These are phyloP conservation scores for Platycheirus albimanus DNA, from an alignment of 2,888 invertebrate genomes.

Conservation along the genomic window DNA sequence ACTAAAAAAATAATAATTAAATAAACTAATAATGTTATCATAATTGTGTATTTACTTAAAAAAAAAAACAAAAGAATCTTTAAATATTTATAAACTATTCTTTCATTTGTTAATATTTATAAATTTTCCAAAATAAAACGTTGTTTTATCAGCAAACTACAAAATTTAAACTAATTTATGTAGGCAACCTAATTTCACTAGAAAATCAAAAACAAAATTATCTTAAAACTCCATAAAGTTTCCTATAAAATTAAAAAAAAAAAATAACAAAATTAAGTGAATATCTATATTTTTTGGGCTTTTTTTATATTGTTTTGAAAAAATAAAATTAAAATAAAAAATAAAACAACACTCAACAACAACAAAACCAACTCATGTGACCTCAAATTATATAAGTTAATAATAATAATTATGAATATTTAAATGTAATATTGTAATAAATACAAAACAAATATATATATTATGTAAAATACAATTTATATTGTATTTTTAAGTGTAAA, in stretches of 20 bases:
- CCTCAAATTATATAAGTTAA: constrained; percentile 83
- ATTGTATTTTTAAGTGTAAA: constrained; percentile 76
- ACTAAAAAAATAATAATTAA: constrained; percentile 1
- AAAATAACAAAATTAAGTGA: background rate
- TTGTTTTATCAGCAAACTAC: constrained; percentile 62
- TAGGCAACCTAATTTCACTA: constrained; percentile 51
- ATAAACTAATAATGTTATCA: constrained; percentile 55
- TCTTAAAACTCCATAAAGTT: constrained; percentile 51
- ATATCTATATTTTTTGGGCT: constrained; percentile 35
- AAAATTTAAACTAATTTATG: constrained; percentile 44
- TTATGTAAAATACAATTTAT: constrained; percentile 68
- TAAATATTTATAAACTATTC: constrained; percentile 62
- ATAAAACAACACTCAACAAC: constrained; percentile 79
- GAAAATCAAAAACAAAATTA: constrained; percentile 51
- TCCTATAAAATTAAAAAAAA: constrained; percentile 42
- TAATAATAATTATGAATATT: constrained; percentile 74
- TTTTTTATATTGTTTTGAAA: constrained; percentile 17
- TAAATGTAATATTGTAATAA: constrained; percentile 75
- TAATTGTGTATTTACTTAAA: constrained; percentile 64
- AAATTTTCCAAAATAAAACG: constrained; percentile 39
- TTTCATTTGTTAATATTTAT: constrained; percentile 41
- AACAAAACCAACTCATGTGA: constrained; percentile 84
- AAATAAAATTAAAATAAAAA: constrained; percentile 73
- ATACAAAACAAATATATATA: constrained; percentile 75
- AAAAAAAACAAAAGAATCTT: constrained; percentile 44